Evolutionary conservation across 2,888 invertebrate genomes (phyloP).

Genomic region (Hirtodrosophila cameraria): DNA sequence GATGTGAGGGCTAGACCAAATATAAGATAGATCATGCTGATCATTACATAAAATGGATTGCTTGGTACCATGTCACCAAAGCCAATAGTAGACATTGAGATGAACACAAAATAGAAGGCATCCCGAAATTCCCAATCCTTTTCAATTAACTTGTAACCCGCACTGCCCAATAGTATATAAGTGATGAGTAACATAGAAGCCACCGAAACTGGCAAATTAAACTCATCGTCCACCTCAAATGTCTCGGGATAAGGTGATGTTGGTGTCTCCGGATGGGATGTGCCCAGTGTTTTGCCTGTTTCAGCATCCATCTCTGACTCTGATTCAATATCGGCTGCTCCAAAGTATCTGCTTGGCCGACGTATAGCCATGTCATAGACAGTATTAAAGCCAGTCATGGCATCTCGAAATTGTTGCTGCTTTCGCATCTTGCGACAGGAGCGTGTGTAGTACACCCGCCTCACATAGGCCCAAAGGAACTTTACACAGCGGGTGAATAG

Average conservation of each 20-base stretch:
- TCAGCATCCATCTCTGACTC: conserved; percentile 56
- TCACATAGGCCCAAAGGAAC: conserved; percentile 94
- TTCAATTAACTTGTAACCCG: conserved; percentile 91
- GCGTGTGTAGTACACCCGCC: conserved; percentile 93
- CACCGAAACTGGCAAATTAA: conserved; percentile 96
- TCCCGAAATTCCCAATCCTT: conserved; percentile 94
- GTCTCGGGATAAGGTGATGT: conserved; percentile 91
- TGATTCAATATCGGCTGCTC: conserved; percentile 86
- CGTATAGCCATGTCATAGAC: conserved; percentile 92
- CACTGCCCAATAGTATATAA: conserved; percentile 95
- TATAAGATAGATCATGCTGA: conserved; percentile 95
- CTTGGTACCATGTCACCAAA: conserved; percentile 96
- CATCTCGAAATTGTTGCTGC: conserved; percentile 91
- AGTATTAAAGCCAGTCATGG: conserved; percentile 92
- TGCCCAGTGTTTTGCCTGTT: conserved; percentile 74
- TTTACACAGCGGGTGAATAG: conserved; percentile 95
- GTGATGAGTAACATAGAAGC: conserved; percentile 92
- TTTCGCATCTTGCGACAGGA: conserved; percentile 91
- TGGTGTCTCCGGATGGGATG: conserved; percentile 86
- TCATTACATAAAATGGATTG: conserved; percentile 94
- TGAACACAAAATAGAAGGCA: conserved; percentile 98
- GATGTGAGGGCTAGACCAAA: conserved; percentile 97
- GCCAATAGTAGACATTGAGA: conserved; percentile 98
- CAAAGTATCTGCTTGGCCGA: conserved; percentile 88
- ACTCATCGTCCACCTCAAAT: conserved; percentile 95